Conservation (phyloP, 2,888 invertebrate genomes). For the Hydropsyche betteni region DNA sequence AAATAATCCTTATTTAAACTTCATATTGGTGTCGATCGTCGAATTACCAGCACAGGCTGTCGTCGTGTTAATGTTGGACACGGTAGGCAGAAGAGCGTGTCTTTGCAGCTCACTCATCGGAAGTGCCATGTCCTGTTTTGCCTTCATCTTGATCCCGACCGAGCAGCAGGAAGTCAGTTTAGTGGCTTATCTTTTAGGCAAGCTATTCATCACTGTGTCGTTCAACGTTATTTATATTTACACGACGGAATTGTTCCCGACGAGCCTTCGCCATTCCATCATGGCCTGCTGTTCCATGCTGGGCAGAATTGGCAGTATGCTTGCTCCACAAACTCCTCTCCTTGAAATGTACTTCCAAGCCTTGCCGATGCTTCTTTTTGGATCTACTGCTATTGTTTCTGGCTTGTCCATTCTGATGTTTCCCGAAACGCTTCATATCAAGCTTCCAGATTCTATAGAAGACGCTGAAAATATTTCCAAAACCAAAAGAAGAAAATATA, state of each 20-base stretch:
- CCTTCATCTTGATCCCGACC: constrained; percentile 32
- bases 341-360: constrained; percentile 57
- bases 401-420: constrained; percentile 59
- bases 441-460: constrained; percentile 60
- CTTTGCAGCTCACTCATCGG: constrained; percentile 59
- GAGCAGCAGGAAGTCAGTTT: constrained; percentile 45
- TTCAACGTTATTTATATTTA: constrained; percentile 66
- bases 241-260: constrained; percentile 70
- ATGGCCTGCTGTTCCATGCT: constrained; percentile 69
- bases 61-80: constrained; percentile 60
- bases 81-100: constrained; percentile 58
- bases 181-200: constrained; percentile 62
- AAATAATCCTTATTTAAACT: constrained; percentile 68
- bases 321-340: constrained; percentile 68
- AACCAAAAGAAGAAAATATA: constrained; percentile 15
- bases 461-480: constrained; percentile 56
- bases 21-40: constrained; percentile 65
- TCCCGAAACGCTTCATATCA: constrained; percentile 60
- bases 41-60: constrained; percentile 65
- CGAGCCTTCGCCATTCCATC: constrained; percentile 66
- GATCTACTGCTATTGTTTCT: constrained; percentile 57
- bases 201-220: constrained; percentile 65
- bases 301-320: constrained; percentile 69
- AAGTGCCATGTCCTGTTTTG: constrained; percentile 61
- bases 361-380: constrained; percentile 60